Base-by-base conservation (phyloP, 2,797 vertebrate genomes). In the Channallabes apus region DNA sequence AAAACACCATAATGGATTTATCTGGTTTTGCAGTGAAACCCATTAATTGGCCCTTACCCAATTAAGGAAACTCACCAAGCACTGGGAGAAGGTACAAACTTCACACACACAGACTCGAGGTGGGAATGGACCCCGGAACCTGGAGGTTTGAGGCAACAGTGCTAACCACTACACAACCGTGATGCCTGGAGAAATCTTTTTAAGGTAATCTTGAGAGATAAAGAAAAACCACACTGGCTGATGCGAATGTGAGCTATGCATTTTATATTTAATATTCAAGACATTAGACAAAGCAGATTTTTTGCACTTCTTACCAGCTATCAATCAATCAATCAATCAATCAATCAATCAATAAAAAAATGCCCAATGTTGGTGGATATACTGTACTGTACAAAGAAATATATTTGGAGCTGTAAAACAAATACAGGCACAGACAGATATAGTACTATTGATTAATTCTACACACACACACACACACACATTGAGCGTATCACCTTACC, bases 401-500 rank as follows among this genome's bases (percentile, higher is more conserved):
- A 41, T 59, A 24, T 15, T 35, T 59, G 29, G 9, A 20, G 11
- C 32, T 35, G 6, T 61, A 61, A 46, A 80, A 27, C 15, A 18
- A 38, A 41, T 80, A 27, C 12, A 78, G 24, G 35, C 18, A 20
- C 24, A 41, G 12, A 62, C 1, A 62, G 77, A 17, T 9, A 62
- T 14, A 64, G 35, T 79, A 18, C 22, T 41, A 41, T 18, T 27
- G 59, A 14, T 59, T 61, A 35, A 62, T 24, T 62, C 22, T 32
- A 73, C 71, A 73, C 71, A 75, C 46, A 79, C 29, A 38, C 58
- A 62, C 58, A 62, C 77, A 46, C 35, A 80, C 59, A 27, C 7
- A 20, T 0, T 1, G 8, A 24, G 35, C 1, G 24, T 79, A 64
- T 85, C 78, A 46, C 80, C 29, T 59, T 65, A 58, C 58, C 69